Percentiles rank a stretch among this genome's conserved stretches.
Conservation (phyloP, 2,797 vertebrate genomes). For the Sebastes cheni region DNA sequence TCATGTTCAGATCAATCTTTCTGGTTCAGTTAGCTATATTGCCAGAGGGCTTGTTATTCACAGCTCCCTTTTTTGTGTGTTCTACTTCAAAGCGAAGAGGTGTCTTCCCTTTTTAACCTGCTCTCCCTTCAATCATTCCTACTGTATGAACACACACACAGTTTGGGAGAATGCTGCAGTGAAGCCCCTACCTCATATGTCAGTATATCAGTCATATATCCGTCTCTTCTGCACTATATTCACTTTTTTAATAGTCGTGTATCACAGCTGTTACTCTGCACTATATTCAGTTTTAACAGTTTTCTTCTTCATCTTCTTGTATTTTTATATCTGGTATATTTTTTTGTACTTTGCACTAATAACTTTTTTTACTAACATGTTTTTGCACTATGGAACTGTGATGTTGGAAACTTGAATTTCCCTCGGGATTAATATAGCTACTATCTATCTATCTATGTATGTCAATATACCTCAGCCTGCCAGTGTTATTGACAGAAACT, state of each 20-base stretch:
- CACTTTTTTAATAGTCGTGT: no score
- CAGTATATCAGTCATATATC: no score
- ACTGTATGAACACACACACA: conserved; percentile 41
- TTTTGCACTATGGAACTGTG: no score
- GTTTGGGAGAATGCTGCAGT: conserved; percentile 55
- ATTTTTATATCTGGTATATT: no score
- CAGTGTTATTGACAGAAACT: conserved; percentile 73
- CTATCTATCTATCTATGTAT: background rate
- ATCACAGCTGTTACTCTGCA: no score
- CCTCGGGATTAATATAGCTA: no score
- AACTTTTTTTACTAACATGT: no score
- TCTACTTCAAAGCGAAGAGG: conserved; percentile 78
- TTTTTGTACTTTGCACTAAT: no score
- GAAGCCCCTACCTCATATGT: conserved; percentile 48
- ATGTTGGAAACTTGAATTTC: no score
- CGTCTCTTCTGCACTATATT: no score
- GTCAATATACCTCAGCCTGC: conserved; percentile 64
- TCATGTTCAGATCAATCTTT: conserved; percentile 68
- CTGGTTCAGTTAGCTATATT: conserved; percentile 46
- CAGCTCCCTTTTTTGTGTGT: conserved; percentile 42
- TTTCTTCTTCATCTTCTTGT: no score
- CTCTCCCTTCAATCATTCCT: conserved; percentile 64
- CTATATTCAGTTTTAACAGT: no score
- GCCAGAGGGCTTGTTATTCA: conserved; percentile 63
- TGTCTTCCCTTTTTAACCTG: conserved; percentile 72